These are phyloP conservation scores for Urocynchramus pylzowi DNA, from an alignment of 2,113 vertebrate species.

Conservation along the genomic window DNA sequence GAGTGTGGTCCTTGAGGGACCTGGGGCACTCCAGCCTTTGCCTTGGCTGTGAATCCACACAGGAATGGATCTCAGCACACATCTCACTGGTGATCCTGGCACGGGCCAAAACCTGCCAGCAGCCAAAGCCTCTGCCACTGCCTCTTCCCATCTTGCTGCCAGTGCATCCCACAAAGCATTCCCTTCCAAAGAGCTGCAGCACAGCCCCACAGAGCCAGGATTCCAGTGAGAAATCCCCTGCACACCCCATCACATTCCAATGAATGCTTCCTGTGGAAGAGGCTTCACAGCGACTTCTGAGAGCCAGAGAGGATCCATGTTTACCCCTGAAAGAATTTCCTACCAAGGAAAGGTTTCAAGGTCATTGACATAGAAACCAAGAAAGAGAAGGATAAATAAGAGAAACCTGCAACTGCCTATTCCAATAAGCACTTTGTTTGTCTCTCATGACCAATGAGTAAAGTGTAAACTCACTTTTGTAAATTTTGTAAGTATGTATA, in stretches of 20 bases:
- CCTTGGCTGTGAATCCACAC: not conserved
- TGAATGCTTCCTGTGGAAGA: rapidly evolving
- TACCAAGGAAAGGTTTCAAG: too few relatives aligned
- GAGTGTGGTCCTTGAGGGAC: rapidly evolving
- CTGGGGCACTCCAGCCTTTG: rapidly evolving
- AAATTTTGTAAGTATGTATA: not conserved
- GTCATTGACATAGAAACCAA: not conserved
- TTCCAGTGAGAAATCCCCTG: rapidly evolving
- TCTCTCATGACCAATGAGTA: not conserved
- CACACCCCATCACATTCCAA: rapidly evolving
- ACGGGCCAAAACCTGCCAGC: not conserved
- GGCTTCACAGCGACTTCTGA: not conserved
- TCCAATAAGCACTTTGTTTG: not conserved
- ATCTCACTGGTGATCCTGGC: not conserved
- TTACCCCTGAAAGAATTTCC: not conserved
- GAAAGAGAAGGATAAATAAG: not conserved
- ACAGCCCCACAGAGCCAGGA: rapidly evolving
- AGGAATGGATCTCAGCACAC: rapidly evolving
- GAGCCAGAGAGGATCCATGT: not conserved
- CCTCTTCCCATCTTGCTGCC: not conserved
- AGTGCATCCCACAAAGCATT: rapidly evolving
- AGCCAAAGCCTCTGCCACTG: not conserved
- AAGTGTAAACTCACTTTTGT: not conserved
- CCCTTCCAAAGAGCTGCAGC: not conserved
- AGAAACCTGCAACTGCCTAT: not conserved